A percentile compares a stretch with the other conserved stretches of the same genome.
Evolutionary conservation across 2,113 vertebrate species (phyloP).

Genomic region (Osmerus mordax): DNA sequence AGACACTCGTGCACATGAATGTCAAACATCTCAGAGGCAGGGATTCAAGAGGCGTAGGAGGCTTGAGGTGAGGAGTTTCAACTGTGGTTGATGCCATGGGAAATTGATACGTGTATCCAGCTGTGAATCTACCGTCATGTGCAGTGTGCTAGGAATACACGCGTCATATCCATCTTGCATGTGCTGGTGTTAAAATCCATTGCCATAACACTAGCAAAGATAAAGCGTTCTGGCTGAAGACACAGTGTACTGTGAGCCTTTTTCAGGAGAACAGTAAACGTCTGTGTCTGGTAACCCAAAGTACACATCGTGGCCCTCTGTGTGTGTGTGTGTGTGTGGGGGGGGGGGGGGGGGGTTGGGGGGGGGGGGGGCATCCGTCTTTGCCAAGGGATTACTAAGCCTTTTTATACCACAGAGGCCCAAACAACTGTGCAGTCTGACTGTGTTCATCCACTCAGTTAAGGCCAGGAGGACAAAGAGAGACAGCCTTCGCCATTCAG

Average conservation of each 20-base stretch:
- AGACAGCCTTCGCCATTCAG: constrained; percentile 32
- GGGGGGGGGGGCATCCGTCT: constrained; percentile 47
- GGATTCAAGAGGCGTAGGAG: too few species aligned
- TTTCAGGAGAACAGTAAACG: constrained; percentile 39
- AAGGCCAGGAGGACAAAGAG: constrained; percentile 21
- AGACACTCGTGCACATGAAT: neutral
- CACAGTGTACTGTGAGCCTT: constrained; percentile 39
- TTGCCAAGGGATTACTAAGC: constrained; percentile 65
- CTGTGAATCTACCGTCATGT: too few species aligned
- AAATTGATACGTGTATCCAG: too few species aligned
- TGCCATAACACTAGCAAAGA: too few species aligned
- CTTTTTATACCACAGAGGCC: constrained; percentile 49
- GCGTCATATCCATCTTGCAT: neutral
- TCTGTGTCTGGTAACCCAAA: constrained; percentile 59
- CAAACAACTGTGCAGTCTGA: constrained; percentile 61
- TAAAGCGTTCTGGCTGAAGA: neutral
- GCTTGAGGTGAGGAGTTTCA: too few species aligned
- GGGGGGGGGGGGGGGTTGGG: constrained; percentile 19
- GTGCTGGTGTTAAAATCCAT: too few species aligned
- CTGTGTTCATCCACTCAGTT: constrained; percentile 57
- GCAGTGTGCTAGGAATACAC: constrained; percentile 2
- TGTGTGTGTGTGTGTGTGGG: constrained; percentile 49
- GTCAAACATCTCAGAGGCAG: neutral
- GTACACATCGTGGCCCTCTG: constrained; percentile 47
- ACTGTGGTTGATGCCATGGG: too few species aligned